A percentile compares a stretch with the other conserved stretches of the same genome.
Evolutionary conservation across 2,888 invertebrate genomes (phyloP).

Genomic region (Oxystoma pomonae): DNA sequence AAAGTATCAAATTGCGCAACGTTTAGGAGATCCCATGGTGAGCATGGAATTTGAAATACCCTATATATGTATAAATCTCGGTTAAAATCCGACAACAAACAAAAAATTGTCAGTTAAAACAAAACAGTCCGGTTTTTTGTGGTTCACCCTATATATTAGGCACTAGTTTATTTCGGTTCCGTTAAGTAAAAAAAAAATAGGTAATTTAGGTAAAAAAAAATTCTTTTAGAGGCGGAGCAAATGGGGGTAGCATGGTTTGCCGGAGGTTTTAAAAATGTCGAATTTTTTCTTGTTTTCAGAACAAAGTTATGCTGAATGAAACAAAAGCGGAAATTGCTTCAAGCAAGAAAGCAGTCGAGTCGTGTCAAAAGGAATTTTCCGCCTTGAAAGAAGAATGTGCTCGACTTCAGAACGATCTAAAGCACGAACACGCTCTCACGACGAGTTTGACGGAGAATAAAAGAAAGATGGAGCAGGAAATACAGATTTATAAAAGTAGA

Average conservation of each 20-base stretch:
- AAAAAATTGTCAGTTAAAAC: too few relatives aligned
- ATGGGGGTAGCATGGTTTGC: background rate
- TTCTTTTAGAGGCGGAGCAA: background rate
- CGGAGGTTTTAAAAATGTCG: background rate
- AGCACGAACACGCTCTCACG: constrained; percentile 29
- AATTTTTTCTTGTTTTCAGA: constrained; percentile 31
- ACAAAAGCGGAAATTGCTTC: constrained; percentile 41
- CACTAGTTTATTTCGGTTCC: too few relatives aligned
- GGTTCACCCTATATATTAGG: too few relatives aligned
- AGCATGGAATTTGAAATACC: too few relatives aligned
- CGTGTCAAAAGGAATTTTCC: constrained; percentile 44
- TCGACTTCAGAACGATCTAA: constrained; percentile 33
- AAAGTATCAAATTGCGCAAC: too few relatives aligned
- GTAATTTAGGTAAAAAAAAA: background rate
- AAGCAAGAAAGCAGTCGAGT: constrained; percentile 54
- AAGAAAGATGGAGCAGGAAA: constrained; percentile 37
- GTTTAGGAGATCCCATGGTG: too few relatives aligned
- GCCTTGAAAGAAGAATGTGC: constrained; percentile 37
- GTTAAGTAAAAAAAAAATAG: background rate
- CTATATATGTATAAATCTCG: too few relatives aligned
- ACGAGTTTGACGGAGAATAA: constrained; percentile 39
- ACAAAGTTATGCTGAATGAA: constrained; percentile 36
- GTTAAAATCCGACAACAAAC: too few relatives aligned
- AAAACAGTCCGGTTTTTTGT: too few relatives aligned
- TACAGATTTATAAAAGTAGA: constrained; percentile 39